These are phyloP conservation scores for Aplysia californica DNA, from an alignment of 1,140 invertebrate species.

Conservation along the genomic window DNA sequence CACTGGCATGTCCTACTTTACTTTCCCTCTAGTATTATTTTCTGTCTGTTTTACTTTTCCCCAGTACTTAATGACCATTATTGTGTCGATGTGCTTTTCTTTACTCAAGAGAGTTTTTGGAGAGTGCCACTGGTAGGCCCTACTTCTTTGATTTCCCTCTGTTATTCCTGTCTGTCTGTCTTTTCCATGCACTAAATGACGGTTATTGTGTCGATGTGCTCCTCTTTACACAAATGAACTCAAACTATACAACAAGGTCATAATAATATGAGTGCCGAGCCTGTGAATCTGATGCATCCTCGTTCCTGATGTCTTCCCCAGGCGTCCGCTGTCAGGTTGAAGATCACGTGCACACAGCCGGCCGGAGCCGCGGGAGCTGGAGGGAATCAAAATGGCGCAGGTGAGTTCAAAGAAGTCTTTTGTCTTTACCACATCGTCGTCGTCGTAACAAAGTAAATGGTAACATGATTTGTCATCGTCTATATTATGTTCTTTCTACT, in stretches of 20 bases:
- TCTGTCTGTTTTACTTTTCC: too few relatives aligned
- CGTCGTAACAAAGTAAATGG: too few relatives aligned
- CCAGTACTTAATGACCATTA: too few relatives aligned
- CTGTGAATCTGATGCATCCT: not conserved
- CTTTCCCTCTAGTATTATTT: too few relatives aligned
- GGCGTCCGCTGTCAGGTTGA: slow-evolving; percentile 46
- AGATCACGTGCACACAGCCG: slow-evolving; percentile 45
- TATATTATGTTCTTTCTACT: not conserved
- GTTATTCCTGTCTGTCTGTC: not conserved
- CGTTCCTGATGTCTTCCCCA: slow-evolving; percentile 33
- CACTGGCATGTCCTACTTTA: too few relatives aligned
- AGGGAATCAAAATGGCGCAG: not conserved
- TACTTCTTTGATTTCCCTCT: too few relatives aligned
- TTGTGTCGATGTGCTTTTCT: too few relatives aligned
- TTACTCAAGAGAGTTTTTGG: too few relatives aligned
- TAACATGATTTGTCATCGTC: not conserved
- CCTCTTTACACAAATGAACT: not conserved
- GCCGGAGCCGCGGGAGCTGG: slow-evolving; percentile 20
- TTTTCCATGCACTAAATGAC: not conserved
- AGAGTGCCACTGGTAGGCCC: too few relatives aligned
- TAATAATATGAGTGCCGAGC: not conserved
- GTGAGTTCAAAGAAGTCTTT: not conserved
- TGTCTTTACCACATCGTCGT: not conserved
- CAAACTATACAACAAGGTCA: not conserved
- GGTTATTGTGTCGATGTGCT: not conserved